phyloP scores from a whole-genome alignment of 2,113 vertebrate species.

The Brienomyrus brachyistius region DNA sequence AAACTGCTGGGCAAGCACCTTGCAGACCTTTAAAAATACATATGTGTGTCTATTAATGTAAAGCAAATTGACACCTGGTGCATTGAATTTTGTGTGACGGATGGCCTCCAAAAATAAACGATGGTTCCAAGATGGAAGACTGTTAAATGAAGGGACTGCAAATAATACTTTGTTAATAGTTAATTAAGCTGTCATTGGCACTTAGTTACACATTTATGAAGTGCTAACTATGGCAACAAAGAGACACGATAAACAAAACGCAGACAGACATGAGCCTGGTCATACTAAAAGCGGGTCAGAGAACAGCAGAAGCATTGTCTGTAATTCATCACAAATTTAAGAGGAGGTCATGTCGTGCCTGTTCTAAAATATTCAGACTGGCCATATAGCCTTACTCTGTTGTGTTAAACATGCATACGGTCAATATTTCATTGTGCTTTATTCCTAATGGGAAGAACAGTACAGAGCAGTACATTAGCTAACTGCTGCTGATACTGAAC shows the following conservation, averaged over 20 bases:
- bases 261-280: background rate
- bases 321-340: background rate
- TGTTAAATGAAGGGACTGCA: conserved; percentile 2
- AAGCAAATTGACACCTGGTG: background rate
- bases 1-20: background rate
- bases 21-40: background rate
- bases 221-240: conserved; percentile 6
- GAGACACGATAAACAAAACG: background rate
- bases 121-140: background rate
- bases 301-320: background rate
- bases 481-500: background rate
- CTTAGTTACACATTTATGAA: conserved; percentile 9
- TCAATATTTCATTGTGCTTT: background rate
- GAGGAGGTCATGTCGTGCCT: background rate
- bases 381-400: background rate
- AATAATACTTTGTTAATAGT: conserved; percentile 16
- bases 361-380: background rate
- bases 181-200: conserved; percentile 11
- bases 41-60: background rate
- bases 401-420: background rate
- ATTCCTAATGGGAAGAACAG: background rate
- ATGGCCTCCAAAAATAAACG: background rate
- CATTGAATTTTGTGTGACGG: background rate
- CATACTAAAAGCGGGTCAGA: background rate
- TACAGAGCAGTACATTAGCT: background rate